These are phyloP conservation scores for Butorides virescens DNA, from an alignment of 2,113 vertebrate species.

Conservation along the genomic window DNA sequence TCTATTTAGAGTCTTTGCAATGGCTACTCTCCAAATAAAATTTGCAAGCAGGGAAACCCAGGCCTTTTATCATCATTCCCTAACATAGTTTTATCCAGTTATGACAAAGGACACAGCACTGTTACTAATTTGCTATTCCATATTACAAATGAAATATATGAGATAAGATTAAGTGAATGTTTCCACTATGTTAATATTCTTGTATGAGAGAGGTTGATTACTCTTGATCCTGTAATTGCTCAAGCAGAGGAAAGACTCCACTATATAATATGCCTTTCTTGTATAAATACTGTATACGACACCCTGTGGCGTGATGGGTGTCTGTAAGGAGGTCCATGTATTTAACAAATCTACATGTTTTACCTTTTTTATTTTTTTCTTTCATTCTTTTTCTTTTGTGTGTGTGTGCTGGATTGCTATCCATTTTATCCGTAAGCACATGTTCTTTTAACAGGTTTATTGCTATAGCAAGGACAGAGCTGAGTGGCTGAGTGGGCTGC, in stretches of 20 bases:
- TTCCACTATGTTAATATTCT: neutral
- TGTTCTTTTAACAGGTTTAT: slow-evolving; percentile 36
- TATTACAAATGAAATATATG: neutral
- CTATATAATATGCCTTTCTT: neutral
- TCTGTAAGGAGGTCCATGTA: neutral
- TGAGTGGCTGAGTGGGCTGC: slow-evolving; percentile 43
- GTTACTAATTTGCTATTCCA: neutral
- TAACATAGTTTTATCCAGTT: neutral
- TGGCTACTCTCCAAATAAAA: neutral
- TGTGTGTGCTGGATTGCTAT: neutral
- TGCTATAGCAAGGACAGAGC: neutral
- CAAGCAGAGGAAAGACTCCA: neutral
- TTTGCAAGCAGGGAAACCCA: neutral
- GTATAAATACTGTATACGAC: neutral
- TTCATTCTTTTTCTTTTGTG: neutral
- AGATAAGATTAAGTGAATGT: neutral
- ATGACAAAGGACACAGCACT: neutral
- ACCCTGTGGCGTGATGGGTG: accelerated
- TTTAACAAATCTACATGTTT: neutral
- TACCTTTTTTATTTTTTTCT: neutral
- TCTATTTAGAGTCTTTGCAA: neutral
- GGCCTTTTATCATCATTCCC: neutral
- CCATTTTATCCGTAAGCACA: neutral
- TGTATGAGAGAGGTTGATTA: neutral
- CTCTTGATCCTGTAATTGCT: neutral